phyloP scores from a whole-genome alignment of 2,888 invertebrate species.

The Rhingia rostrata region DNA sequence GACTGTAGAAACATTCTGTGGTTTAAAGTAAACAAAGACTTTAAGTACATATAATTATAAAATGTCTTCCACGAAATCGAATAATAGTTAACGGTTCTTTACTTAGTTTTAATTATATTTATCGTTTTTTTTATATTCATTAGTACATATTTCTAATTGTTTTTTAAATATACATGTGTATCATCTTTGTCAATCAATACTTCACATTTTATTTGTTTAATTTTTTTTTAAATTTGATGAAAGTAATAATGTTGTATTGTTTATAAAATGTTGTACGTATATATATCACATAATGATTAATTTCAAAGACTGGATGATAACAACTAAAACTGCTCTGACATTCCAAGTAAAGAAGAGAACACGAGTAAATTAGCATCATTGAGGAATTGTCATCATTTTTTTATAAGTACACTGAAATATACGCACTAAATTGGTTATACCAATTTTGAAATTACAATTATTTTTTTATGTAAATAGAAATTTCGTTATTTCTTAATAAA shows the following conservation, averaged over 20 bases:
- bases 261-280: slow-evolving; percentile 40
- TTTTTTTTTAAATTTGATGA: slow-evolving; percentile 18
- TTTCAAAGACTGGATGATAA: slow-evolving; percentile 66
- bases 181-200: slow-evolving; percentile 38
- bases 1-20: slow-evolving; percentile 32
- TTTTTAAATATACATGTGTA: slow-evolving; percentile 30
- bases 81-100: slow-evolving; percentile 60
- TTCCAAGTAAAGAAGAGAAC: background rate
- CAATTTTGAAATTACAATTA: slow-evolving; percentile 27
- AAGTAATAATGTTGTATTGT: slow-evolving; percentile 22
- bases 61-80: slow-evolving; percentile 63
- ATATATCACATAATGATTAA: slow-evolving; percentile 31
- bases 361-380: background rate
- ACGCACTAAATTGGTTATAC: slow-evolving; percentile 17
- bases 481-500: slow-evolving; percentile 69
- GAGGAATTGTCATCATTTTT: slow-evolving; percentile 14
- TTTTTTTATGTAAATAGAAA: slow-evolving; percentile 63
- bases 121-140: slow-evolving; percentile 44
- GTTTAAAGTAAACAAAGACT: slow-evolving; percentile 19
- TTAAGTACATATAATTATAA: slow-evolving; percentile 32
- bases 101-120: slow-evolving; percentile 59
- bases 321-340: slow-evolving; percentile 24
- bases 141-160: slow-evolving; percentile 35
- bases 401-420: slow-evolving; percentile 3
- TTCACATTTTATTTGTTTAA: slow-evolving; percentile 21